These are phyloP conservation scores for Mionectes macconnelli DNA, from an alignment of 2,113 vertebrate species.

Conservation along the genomic window DNA sequence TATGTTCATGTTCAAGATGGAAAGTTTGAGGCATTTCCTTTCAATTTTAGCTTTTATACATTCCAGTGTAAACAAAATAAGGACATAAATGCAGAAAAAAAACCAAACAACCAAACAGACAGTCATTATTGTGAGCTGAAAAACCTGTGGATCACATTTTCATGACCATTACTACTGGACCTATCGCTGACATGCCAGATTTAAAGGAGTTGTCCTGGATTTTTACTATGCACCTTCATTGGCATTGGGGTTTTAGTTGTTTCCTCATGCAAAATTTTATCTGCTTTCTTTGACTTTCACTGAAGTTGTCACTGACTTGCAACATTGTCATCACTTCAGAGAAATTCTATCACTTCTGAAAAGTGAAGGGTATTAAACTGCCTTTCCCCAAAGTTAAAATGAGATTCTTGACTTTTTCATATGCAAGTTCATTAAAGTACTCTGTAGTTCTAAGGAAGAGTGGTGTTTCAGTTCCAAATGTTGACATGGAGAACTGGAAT, in stretches of 20 bases:
- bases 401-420: not conserved
- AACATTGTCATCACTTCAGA: not conserved
- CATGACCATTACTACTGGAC: not conserved
- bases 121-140: not conserved
- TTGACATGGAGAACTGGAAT: constrained; percentile 4
- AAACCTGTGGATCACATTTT: not conserved
- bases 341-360: not conserved
- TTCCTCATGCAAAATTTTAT: not conserved
- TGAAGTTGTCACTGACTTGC: not conserved
- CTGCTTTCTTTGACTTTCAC: not conserved
- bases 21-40: not conserved
- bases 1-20: not conserved
- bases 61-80: not conserved
- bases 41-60: not conserved
- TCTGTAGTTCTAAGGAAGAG: not conserved
- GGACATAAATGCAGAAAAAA: not conserved
- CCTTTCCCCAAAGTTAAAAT: not conserved
- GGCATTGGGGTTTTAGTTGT: not conserved
- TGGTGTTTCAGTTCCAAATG: not conserved
- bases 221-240: not conserved
- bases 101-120: not conserved
- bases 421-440: not conserved
- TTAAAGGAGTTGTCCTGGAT: not conserved
- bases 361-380: constrained; percentile 10
- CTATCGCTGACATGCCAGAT: not conserved